Evolutionary conservation across 2,888 invertebrate genomes (phyloP), one percentile per base, ranked within the genome.

Genomic region (Eumerus sabulonum): DNA sequence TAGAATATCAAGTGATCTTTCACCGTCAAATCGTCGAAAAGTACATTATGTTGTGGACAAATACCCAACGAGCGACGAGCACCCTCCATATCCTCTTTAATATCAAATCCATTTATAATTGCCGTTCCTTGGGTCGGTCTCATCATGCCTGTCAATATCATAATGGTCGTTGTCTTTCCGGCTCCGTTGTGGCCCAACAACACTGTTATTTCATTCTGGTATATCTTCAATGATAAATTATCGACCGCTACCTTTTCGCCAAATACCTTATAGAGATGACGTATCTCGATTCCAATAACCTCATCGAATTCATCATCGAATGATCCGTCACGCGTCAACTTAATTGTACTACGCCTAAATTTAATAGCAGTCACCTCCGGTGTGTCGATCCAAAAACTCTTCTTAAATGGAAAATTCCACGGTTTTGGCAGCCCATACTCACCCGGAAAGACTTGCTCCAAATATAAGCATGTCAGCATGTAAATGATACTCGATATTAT

Each of bases 131-230:
- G 90, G 0, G 92, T 92, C 2, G 93, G 92, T 17, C 92, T 91
- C 67, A 93, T 90, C 89, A 94, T 93, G 44, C 94, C 97, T 42
- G 96, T 97, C 45, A 98, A 89, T 94, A 98, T 97, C 0, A 96
- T 95, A 91, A 98, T 96, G 0, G 97, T 96, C 0, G 98, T 97
- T 0, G 97, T 96, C 90, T 98, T 98, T 9, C 97, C 97, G 54
- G 97, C 97, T 1, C 98, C 97, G 77, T 88, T 88, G 62, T 95
- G 94, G 0, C 95, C 95, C 42, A 96, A 88, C 13, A 95, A 86
- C 1, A 95, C 96, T 0, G 97, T 97, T 77, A 97, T 96, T 89
- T 98, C 96, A 76, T 94, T 93, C 85, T 95, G 93, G 85, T 94
- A 97, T 91, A 98, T 94, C 84, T 95, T 95, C 74, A 96, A 85